Conservation (phyloP, 2,888 invertebrate species). For the Choreutis nemorana region DNA sequence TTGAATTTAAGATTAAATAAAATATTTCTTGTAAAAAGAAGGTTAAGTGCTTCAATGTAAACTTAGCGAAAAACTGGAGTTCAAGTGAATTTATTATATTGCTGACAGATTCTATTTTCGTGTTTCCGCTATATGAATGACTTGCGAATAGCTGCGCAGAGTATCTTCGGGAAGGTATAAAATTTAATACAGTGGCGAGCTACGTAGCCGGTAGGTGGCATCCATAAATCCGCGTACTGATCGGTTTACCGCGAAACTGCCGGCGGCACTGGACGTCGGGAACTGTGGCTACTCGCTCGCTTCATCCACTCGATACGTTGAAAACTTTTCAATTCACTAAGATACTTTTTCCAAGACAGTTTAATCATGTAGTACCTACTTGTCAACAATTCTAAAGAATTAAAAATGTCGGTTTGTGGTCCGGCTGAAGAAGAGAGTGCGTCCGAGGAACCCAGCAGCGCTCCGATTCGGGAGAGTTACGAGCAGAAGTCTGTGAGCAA, state of each 20-base stretch:
- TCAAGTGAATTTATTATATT: background rate
- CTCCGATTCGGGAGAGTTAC: conserved; percentile 35
- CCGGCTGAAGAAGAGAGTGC: conserved; percentile 38
- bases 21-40: too few species aligned
- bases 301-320: conserved; percentile 11
- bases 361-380: background rate
- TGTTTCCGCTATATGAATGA: conserved; percentile 23
- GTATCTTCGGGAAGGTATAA: conserved; percentile 26
- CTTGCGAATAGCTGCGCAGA: conserved; percentile 16
- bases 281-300: conserved; percentile 15
- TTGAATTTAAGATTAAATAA: too few species aligned
- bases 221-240: conserved; percentile 48
- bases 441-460: conserved; percentile 27
- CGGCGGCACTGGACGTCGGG: conserved; percentile 18
- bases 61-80: too few species aligned
- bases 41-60: too few species aligned
- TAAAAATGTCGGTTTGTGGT: conserved; percentile 44
- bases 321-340: background rate
- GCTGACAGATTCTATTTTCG: conserved; percentile 18
- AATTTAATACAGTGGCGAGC: conserved; percentile 21
- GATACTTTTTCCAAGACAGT: background rate
- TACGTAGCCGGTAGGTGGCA: conserved; percentile 12
- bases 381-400: background rate
- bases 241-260: conserved; percentile 36
- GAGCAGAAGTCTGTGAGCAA: conserved; percentile 51